Conservation (phyloP, 2,888 invertebrate species). For the Drosophila rubida region DNA sequence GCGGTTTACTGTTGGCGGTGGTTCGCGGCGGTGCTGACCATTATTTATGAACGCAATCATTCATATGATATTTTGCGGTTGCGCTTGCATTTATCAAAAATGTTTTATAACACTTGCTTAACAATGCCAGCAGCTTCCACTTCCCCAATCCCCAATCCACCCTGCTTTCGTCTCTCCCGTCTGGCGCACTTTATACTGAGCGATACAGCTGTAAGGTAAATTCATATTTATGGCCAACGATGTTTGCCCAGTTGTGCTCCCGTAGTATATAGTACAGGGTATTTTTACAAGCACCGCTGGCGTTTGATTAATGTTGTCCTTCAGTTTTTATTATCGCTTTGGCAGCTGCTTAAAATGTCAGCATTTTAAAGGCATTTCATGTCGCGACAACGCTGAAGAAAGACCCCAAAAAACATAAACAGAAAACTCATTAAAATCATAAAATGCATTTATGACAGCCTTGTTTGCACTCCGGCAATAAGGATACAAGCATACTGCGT, state of each 20-base stretch:
- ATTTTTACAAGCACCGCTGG: background rate
- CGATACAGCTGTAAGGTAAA: background rate
- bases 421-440: conserved; percentile 81
- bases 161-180: background rate
- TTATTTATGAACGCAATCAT: conserved; percentile 79
- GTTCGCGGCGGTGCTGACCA: conserved; percentile 38
- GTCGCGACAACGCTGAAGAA: background rate
- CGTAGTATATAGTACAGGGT: background rate
- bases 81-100: conserved; percentile 75
- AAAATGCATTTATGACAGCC: conserved; percentile 79
- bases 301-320: conserved; percentile 61
- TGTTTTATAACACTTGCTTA: conserved; percentile 77
- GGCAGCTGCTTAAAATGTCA: conserved; percentile 46
- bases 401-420: conserved; percentile 61
- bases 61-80: conserved; percentile 79
- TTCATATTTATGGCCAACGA: background rate
- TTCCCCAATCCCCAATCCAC: background rate
- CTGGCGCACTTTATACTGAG: conserved; percentile 7
- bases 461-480: conserved; percentile 75
- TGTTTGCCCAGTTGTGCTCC: background rate
- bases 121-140: conserved; percentile 32
- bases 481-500: conserved; percentile 23
- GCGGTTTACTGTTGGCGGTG: background rate
- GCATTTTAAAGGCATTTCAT: conserved; percentile 30
- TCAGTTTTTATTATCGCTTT: conserved; percentile 37